Evolutionary conservation across 1,140 invertebrate species (phyloP).

Genomic region (Lucilia cuprina): DNA sequence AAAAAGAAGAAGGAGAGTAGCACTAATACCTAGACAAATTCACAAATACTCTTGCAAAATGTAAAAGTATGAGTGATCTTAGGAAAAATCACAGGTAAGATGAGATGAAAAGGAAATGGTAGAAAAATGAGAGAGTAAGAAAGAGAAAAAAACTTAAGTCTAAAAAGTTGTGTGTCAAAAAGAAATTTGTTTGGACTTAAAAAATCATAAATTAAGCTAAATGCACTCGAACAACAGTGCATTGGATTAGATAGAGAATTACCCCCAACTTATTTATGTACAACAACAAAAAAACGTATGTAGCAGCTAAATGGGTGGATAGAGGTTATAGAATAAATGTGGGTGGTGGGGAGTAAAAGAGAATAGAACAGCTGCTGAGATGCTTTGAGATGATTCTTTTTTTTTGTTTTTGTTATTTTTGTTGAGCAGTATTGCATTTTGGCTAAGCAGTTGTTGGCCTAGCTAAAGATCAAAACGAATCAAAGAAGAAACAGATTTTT

Average conservation of each 20-base stretch:
- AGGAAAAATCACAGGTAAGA: constrained; percentile 15
- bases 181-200: not conserved
- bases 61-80: not conserved
- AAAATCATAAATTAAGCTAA: not conserved
- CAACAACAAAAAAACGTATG: no score
- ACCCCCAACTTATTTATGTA: no score
- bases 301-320: not conserved
- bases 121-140: not conserved
- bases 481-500: constrained; percentile 1
- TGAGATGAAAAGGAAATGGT: constrained; percentile 3
- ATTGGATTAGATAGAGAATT: no score
- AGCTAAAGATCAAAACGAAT: not conserved
- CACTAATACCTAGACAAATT: not conserved
- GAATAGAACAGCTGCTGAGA: not conserved
- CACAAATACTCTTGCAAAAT: not conserved
- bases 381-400: not conserved
- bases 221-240: not conserved
- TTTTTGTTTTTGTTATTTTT: no score
- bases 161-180: not conserved
- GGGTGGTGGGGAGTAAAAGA: not conserved
- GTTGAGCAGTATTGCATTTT: not conserved
- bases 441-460: not conserved
- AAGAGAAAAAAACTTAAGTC: not conserved
- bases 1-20: not conserved
- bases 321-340: not conserved